phyloP scores from a whole-genome alignment of 2,888 invertebrate species.

The Hypomecis atomaria region DNA sequence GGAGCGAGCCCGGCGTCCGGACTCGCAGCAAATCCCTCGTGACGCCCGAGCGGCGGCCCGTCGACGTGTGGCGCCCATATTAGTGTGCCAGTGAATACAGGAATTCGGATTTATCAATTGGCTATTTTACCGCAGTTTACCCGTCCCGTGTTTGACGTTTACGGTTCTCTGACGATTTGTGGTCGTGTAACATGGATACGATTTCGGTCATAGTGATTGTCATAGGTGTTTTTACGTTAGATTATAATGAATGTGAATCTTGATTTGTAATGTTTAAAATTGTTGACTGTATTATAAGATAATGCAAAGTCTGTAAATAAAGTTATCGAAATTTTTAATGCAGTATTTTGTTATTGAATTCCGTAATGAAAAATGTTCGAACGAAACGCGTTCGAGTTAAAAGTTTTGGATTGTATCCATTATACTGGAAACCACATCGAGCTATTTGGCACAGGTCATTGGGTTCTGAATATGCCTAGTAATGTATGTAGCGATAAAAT shows the following conservation, averaged over 20 bases:
- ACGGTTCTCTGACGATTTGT: slow-evolving; percentile 50
- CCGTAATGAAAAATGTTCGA: slow-evolving; percentile 42
- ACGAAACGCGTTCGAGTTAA: slow-evolving; percentile 55
- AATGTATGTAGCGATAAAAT: slow-evolving; percentile 55
- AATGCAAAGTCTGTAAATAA: slow-evolving; percentile 83
- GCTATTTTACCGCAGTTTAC: slow-evolving; percentile 65
- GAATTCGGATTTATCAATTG: slow-evolving; percentile 42
- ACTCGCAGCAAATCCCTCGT: slow-evolving; percentile 76
- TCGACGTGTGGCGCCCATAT: slow-evolving; percentile 93
- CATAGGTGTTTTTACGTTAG: slow-evolving; percentile 80
- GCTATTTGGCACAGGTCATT: slow-evolving; percentile 67
- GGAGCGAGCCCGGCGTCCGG: slow-evolving; percentile 74
- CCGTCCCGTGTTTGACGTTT: slow-evolving; percentile 63
- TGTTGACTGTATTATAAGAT: slow-evolving; percentile 84
- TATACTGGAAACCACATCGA: slow-evolving; percentile 70
- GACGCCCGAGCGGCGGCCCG: slow-evolving; percentile 79
- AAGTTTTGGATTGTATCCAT: slow-evolving; percentile 77
- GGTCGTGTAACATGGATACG: slow-evolving; percentile 55
- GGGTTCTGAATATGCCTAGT: slow-evolving; percentile 56
- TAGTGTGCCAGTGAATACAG: slow-evolving; percentile 58
- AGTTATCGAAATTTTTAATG: slow-evolving; percentile 78
- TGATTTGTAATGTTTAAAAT: slow-evolving; percentile 77
- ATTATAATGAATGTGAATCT: slow-evolving; percentile 78
- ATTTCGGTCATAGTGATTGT: slow-evolving; percentile 70
- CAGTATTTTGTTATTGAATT: slow-evolving; percentile 45